Conservation (phyloP, 2,113 vertebrate species). For the Neogale vison region DNA sequence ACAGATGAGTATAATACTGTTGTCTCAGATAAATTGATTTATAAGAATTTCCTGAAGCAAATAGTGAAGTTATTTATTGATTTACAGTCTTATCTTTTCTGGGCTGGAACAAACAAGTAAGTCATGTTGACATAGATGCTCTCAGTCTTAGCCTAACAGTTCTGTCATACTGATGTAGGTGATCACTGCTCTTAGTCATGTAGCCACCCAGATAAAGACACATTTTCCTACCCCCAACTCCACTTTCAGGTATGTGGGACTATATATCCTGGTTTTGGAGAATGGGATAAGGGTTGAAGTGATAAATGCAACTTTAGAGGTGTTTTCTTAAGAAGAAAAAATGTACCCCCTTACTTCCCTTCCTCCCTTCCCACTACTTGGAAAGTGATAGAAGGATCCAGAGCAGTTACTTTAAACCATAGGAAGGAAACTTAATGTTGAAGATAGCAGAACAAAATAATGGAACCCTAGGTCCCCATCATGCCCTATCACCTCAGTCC, state of each 20-base stretch:
- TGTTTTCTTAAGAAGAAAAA: not conserved
- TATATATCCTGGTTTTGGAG: not conserved
- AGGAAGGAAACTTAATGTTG: not conserved
- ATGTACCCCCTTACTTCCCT: not conserved
- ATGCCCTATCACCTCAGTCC: not conserved
- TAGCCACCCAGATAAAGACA: not conserved
- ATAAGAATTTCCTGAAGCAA: slow-evolving; percentile 11
- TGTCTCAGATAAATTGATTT: slow-evolving; percentile 37
- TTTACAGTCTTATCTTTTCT: slow-evolving; percentile 23
- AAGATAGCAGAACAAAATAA: not conserved
- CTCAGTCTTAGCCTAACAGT: not conserved
- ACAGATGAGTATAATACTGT: not conserved
- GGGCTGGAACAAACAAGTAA: slow-evolving; percentile 40
- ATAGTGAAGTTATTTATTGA: not conserved
- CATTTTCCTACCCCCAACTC: rapidly evolving
- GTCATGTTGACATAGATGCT: not conserved
- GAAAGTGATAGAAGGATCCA: not conserved
- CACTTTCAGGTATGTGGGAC: not conserved
- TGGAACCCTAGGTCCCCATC: not conserved
- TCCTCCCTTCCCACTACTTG: not conserved
- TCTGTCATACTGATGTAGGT: not conserved
- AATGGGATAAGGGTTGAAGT: not conserved
- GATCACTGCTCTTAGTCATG: not conserved
- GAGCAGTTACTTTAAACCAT: not conserved
- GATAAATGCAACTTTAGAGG: not conserved